Conservation (phyloP, 2,888 invertebrate genomes). For the Diadromus collaris region DNA sequence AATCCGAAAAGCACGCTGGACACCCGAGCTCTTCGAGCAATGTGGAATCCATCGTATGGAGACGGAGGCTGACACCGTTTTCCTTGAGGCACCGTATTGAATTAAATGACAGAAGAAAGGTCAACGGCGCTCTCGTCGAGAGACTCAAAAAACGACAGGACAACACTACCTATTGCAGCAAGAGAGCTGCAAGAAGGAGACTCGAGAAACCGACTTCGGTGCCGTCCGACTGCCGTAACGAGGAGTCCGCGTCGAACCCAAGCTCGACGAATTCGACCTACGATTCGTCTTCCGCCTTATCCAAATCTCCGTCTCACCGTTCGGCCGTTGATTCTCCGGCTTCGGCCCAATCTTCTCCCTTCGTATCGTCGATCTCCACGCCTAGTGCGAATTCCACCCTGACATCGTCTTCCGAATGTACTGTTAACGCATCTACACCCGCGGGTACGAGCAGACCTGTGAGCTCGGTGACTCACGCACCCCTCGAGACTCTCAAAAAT, state of each 20-base stretch:
- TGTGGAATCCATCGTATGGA: not conserved
- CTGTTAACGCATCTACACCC: conserved; percentile 25
- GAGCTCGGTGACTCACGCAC: conserved; percentile 60
- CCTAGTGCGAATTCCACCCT: conserved; percentile 35
- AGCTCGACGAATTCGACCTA: conserved; percentile 45
- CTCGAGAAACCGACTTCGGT: conserved; percentile 19
- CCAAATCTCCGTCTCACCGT: conserved; percentile 33
- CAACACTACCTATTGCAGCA: conserved; percentile 38
- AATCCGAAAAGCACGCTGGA: conserved; percentile 12
- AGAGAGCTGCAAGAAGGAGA: conserved; percentile 36
- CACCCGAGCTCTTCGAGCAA: conserved; percentile 13
- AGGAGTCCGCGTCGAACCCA: conserved; percentile 36
- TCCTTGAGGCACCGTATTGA: conserved; percentile 14
- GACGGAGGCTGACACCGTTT: conserved; percentile 29
- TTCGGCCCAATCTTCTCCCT: conserved; percentile 61
- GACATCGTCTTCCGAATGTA: conserved; percentile 40
- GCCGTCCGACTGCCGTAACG: conserved; percentile 28
- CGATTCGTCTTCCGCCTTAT: conserved; percentile 42
- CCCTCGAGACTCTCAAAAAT: conserved; percentile 65
- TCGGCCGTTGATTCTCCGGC: conserved; percentile 50
- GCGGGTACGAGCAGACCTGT: conserved; percentile 46
- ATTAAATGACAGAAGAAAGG: conserved; percentile 23
- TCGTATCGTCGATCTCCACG: conserved; percentile 45
- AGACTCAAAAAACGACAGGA: conserved; percentile 39
- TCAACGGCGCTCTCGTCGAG: conserved; percentile 25